These are phyloP conservation scores for Schizopygopsis malacanthus DNA, from an alignment of 2,797 vertebrate genomes.

Conservation along the genomic window DNA sequence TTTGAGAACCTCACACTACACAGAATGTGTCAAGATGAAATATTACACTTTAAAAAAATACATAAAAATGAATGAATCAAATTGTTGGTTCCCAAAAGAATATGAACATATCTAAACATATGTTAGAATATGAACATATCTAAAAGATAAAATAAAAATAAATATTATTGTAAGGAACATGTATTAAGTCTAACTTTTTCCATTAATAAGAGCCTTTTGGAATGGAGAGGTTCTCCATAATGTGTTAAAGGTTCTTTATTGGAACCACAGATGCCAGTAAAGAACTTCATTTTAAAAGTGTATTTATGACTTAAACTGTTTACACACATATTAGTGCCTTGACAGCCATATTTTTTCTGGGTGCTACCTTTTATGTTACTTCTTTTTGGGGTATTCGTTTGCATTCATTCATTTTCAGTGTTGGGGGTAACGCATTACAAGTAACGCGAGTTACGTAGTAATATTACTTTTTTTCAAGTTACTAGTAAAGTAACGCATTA, in stretches of 20 bases:
- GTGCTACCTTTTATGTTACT: background rate
- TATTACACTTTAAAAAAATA: background rate
- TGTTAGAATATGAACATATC: too few relatives aligned
- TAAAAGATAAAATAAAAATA: background rate
- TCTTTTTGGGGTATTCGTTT: background rate
- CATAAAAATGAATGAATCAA: too few relatives aligned
- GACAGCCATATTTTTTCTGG: background rate
- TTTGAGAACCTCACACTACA: background rate
- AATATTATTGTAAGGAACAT: background rate
- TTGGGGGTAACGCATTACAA: too few relatives aligned
- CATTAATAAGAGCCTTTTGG: background rate
- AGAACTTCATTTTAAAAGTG: too few relatives aligned
- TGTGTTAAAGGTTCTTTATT: background rate
- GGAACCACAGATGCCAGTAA: background rate
- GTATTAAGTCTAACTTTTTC: background rate
- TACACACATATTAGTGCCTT: background rate
- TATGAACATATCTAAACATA: background rate
- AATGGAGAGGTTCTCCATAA: background rate
- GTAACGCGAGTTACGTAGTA: too few relatives aligned
- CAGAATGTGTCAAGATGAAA: background rate
- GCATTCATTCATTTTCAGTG: background rate
- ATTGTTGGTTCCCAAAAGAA: too few relatives aligned
- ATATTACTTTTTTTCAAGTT: too few relatives aligned
- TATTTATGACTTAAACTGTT: background rate
- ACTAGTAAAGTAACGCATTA: too few relatives aligned